Conservation (phyloP, 2,888 invertebrate species). For the Hydraecia micacea region DNA sequence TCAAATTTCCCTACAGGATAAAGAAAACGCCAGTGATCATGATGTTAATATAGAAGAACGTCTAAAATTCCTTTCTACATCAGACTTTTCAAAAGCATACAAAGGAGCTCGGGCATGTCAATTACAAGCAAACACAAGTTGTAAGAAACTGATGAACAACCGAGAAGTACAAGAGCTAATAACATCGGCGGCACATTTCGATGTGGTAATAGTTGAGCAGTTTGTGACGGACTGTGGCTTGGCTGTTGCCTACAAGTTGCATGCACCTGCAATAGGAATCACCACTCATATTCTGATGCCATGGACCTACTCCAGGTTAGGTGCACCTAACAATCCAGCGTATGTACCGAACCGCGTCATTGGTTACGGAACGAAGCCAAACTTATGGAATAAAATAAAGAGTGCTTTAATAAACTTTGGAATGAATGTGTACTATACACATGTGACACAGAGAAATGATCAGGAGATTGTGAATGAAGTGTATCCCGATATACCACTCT, state of each 20-base stretch:
- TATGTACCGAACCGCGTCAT: conserved; percentile 90
- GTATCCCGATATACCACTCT: conserved; percentile 69
- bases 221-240: conserved; percentile 90
- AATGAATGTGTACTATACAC: conserved; percentile 68
- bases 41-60: conserved; percentile 50
- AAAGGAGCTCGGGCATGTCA: conserved; percentile 42
- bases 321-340: conserved; percentile 90
- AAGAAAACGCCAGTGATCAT: conserved; percentile 41
- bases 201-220: conserved; percentile 89
- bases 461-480: conserved; percentile 66
- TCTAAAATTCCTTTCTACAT: conserved; percentile 34
- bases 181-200: conserved; percentile 81
- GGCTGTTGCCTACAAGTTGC: conserved; percentile 87
- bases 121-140: conserved; percentile 65
- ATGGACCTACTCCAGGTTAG: conserved; percentile 89
- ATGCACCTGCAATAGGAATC: conserved; percentile 87
- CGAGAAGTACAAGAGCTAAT: conserved; percentile 66
- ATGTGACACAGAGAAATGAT: conserved; percentile 70
- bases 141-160: conserved; percentile 67
- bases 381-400: conserved; percentile 81
- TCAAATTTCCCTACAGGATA: conserved; percentile 73
- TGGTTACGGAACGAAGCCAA: conserved; percentile 81
- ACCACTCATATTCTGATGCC: conserved; percentile 90
- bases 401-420: conserved; percentile 78
- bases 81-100: conserved; percentile 54